Evolutionary conservation across 2,797 vertebrate species (phyloP).

Genomic region (Chanos chanos): DNA sequence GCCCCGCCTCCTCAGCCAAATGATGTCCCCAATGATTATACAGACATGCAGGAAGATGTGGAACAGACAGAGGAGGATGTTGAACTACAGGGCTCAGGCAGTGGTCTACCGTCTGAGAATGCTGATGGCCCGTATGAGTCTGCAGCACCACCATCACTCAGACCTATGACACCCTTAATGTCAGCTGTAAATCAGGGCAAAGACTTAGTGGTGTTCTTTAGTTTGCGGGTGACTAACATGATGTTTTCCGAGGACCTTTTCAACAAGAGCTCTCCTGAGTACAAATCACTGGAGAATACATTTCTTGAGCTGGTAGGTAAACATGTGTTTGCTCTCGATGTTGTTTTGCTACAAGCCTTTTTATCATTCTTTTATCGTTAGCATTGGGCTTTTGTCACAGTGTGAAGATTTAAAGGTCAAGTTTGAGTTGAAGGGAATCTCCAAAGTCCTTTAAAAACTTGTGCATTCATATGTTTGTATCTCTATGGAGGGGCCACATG

Average conservation of each 20-base stretch:
- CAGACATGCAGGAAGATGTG: conserved; percentile 36
- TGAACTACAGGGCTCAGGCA: conserved; percentile 43
- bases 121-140: conserved; percentile 56
- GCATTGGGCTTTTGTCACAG: neutral
- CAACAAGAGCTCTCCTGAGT: conserved; percentile 90
- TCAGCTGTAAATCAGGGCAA: conserved; percentile 67
- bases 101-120: conserved; percentile 45
- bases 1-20: conserved; percentile 1
- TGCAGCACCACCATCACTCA: conserved; percentile 62
- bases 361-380: conserved; percentile 57
- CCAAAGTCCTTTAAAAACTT: neutral
- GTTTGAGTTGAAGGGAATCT: neutral
- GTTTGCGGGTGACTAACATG: conserved; percentile 90
- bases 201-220: conserved; percentile 94
- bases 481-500: too few species aligned
- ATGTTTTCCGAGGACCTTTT: conserved; percentile 89
- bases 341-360: conserved; percentile 55
- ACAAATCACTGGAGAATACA: conserved; percentile 86
- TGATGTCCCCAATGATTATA: conserved; percentile 27
- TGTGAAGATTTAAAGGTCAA: neutral
- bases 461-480: too few species aligned
- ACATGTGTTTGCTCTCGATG: conserved; percentile 61
- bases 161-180: conserved; percentile 74
- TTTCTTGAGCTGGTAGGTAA: conserved; percentile 92
- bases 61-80: conserved; percentile 25